Base-by-base conservation (phyloP, 2,888 invertebrate species). In the Sminthurinus aureus region DNA sequence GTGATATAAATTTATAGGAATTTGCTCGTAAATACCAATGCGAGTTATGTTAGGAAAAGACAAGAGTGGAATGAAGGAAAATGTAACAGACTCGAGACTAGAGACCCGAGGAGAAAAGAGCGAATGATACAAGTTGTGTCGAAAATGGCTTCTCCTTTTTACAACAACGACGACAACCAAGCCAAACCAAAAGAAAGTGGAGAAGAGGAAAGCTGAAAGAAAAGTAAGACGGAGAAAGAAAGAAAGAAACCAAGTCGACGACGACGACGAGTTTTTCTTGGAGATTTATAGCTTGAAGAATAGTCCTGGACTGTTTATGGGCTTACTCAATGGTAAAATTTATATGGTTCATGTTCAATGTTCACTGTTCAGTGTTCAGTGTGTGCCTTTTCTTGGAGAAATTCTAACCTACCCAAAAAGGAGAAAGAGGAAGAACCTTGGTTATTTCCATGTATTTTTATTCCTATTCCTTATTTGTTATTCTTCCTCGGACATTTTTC, bases 291-390 rank as follows among this genome's bases (percentile, higher is more conserved):
- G 81, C 83, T 83, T 51, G 64, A 79, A 77, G 82, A 86, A 85
- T 84, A 84, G 79, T 84, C 85, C 82, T 83, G 81, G 80, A 80
- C 84, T 85, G 86, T 86, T 86, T 86, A 86, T 86, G 86, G 86
- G 84, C 83, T 86, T 85, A 85, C 82, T 86, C 84, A 84, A 86
- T 86, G 84, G 84, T 83, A 75, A 82, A 85, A 85, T 85, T 85
- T 85, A 85, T 83, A 80, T 76, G 58, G 58, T 58, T 58, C 58
- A 58, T 58, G 58, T 58, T 58, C 58, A 58, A 38, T 38, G 38
- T 38, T 38, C 38, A 38, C 38, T 38, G 69, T 12, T 22, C 20
- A 20, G 8, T 20, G 69, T 22, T 69, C 12, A 6, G 69, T 69
- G 24, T 58, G 58, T 2, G 58, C 2, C 15, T 58, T 13, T 69